Evolutionary conservation across 2,888 invertebrate genomes (phyloP).

Genomic region (Epsilonema sp.): DNA sequence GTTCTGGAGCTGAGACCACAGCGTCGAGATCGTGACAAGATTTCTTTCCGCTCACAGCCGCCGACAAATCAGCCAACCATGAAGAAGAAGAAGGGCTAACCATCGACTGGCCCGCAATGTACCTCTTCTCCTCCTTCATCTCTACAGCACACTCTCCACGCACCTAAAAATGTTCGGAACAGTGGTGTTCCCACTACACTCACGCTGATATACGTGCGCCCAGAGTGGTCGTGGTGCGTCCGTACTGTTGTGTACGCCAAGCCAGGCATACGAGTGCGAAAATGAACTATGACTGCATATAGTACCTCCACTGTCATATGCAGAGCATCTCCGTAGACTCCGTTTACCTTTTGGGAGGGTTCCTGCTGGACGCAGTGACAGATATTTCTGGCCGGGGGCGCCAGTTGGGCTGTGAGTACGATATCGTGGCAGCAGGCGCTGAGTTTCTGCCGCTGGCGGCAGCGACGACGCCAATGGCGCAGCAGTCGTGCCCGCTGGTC

Average conservation of each 20-base stretch:
- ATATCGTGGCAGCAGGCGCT: background rate
- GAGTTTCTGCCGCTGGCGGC: background rate
- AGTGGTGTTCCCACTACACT: too few relatives aligned
- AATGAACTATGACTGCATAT: background rate
- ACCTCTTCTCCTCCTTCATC: too few relatives aligned
- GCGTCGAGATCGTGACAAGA: background rate
- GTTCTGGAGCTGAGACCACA: background rate
- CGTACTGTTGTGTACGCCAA: too few relatives aligned
- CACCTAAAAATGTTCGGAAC: too few relatives aligned
- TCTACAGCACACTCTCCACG: too few relatives aligned
- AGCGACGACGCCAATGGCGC: background rate
- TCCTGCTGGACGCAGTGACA: background rate
- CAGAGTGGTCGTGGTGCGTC: too few relatives aligned
- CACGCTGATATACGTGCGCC: too few relatives aligned
- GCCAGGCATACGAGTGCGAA: too few relatives aligned
- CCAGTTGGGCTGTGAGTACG: background rate
- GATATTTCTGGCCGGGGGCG: background rate
- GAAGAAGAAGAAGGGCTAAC: too few relatives aligned
- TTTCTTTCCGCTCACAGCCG: too few relatives aligned
- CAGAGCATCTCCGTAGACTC: background rate
- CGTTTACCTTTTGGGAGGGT: background rate
- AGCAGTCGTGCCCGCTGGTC: background rate
- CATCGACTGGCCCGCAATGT: too few relatives aligned
- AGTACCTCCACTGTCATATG: background rate
- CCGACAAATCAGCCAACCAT: too few relatives aligned